These are phyloP conservation scores for Petrosia ficiformis DNA, from an alignment of 37 sponge, comb jelly and placozoan species.

Conservation along the genomic window DNA sequence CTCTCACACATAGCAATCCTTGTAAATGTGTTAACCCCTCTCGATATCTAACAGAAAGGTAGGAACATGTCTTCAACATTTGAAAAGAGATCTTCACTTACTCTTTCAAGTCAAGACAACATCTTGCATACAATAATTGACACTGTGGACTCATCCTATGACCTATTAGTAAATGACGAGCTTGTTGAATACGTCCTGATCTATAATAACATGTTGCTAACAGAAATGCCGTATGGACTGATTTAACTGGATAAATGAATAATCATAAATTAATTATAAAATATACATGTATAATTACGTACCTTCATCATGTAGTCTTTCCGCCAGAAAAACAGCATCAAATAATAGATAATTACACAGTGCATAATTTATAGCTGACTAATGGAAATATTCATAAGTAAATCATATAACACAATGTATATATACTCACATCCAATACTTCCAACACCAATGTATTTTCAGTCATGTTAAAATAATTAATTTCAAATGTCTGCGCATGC, in stretches of 20 bases:
- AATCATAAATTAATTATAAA: not conserved
- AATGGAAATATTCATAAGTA: not conserved
- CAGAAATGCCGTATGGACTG: constrained; percentile 57
- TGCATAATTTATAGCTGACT: not conserved
- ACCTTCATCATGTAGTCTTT: constrained; percentile 89
- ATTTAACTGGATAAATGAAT: constrained; percentile 26
- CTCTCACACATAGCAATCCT: constrained; percentile 34
- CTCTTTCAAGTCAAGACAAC: constrained; percentile 79
- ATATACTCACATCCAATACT: no score
- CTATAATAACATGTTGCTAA: constrained; percentile 89
- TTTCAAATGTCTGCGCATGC: no score
- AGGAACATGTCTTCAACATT: no score
- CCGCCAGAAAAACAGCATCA: constrained; percentile 91
- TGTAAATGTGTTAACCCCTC: constrained; percentile 39
- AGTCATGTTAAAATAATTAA: no score
- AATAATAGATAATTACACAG: constrained; percentile 47
- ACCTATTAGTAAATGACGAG: constrained; percentile 64
- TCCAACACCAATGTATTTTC: no score
- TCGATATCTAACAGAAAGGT: constrained; percentile 18
- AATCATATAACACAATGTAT: no score
- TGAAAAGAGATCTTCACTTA: constrained; percentile 9
- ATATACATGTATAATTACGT: constrained; percentile 4
- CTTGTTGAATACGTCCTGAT: constrained; percentile 59
- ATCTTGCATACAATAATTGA: constrained; percentile 75
- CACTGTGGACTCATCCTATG: constrained; percentile 35